Evolutionary conservation across 2,797 vertebrate species (phyloP), one percentile per base, ranked within the genome.

Genomic region (Lacerta viridis): DNA sequence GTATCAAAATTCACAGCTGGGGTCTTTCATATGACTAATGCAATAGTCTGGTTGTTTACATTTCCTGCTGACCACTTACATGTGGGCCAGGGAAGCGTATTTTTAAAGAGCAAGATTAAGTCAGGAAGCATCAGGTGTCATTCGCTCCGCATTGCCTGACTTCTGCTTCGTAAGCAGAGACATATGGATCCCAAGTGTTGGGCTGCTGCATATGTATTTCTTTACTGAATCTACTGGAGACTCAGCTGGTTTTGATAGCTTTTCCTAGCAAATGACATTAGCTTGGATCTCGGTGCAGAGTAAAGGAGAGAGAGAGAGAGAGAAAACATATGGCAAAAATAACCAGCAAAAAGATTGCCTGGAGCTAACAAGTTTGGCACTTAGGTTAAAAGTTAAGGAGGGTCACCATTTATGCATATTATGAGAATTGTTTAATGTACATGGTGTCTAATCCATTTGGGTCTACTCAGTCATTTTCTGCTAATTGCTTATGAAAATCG

Each of bases 61-160:
- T 74, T 75, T 93, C 69, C 92, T 83, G 86, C 64, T 90, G 39
- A 80, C 90, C 29, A 71, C 74, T 91, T 76, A 84, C 85, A 93
- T 59, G 83, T 84, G 61, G 86, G 71, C 72, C 77, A 88, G 69
- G 55, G 77, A 75, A 74, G 8, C 23, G 10, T 80, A 79, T 68
- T 88, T 87, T 91, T 85, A 68, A 75, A 85, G 41, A 81, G 85
- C 64, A 79, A 88, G 64, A 72, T 66, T 83, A 27, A 77, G 80
- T 39, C 89, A 87, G 80, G 85, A 90, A 90, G 85, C 89, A 87
- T 90, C 64, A 79, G 80, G 68, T 86, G 80, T 90, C 85, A 87
- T 82, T 89, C 41, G 76, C 43, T 89, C 76, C 81, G 69, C 33
- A 39, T 82, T 77, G 84, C 27, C 77, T 94, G 46, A 29, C 82